phyloP scores from a whole-genome alignment of 2,888 invertebrate species.

The Phytoseiulus persimilis region DNA sequence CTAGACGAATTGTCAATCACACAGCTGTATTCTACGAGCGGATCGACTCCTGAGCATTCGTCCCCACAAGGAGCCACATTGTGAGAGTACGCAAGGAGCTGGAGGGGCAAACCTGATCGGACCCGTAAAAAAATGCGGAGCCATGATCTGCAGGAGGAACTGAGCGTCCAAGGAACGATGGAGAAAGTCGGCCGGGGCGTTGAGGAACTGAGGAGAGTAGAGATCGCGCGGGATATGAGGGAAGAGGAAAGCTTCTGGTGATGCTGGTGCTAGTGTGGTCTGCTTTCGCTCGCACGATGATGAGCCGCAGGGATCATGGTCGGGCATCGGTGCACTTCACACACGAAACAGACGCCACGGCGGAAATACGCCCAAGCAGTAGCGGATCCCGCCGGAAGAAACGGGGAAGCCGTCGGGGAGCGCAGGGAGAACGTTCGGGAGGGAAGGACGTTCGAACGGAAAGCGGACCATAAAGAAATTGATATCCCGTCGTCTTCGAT shows the following conservation, averaged over 20 bases:
- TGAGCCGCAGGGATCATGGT: not conserved
- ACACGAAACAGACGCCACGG: not conserved
- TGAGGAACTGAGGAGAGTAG: not conserved
- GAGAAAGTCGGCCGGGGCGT: too few species aligned
- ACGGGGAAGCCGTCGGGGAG: not conserved
- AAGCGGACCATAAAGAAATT: not conserved
- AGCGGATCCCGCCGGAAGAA: not conserved
- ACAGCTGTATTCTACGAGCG: too few species aligned
- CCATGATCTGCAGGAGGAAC: too few species aligned
- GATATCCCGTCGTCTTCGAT: not conserved
- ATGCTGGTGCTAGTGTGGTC: not conserved
- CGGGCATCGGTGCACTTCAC: not conserved
- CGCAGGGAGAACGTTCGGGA: not conserved
- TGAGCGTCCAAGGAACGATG: not conserved
- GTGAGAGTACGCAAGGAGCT: too few species aligned
- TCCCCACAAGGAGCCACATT: too few species aligned
- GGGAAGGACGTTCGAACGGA: not conserved
- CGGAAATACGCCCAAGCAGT: not conserved
- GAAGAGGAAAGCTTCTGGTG: not conserved
- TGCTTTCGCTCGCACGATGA: not conserved
- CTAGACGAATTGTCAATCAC: too few species aligned
- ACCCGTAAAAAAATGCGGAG: too few species aligned
- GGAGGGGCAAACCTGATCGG: too few species aligned
- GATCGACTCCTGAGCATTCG: too few species aligned
- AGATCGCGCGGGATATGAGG: not conserved